Evolutionary conservation across 2,113 vertebrate species (phyloP).

Genomic region (Amphiprion percula): DNA sequence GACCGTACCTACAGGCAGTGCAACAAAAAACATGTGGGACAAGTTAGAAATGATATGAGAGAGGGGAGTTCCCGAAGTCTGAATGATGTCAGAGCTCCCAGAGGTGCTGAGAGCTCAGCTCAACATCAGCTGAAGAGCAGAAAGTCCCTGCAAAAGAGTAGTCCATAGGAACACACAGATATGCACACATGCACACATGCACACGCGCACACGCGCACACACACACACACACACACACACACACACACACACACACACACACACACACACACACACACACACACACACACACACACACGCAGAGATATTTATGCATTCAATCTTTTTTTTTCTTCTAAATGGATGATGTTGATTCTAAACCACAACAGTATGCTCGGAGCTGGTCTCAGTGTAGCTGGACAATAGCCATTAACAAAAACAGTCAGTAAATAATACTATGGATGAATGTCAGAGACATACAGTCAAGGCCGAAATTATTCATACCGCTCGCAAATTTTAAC

Average conservation of each 20-base stretch:
- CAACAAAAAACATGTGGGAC: slow-evolving; percentile 51
- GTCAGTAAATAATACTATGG: too few relatives aligned
- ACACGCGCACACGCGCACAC: too few relatives aligned
- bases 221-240: too few relatives aligned
- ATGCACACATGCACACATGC: too few relatives aligned
- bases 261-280: too few relatives aligned
- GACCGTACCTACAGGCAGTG: slow-evolving; percentile 19
- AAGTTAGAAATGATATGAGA: slow-evolving; percentile 40
- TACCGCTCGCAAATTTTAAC: too few relatives aligned
- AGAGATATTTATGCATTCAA: too few relatives aligned
- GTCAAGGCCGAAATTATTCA: too few relatives aligned
- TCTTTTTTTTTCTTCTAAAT: not conserved
- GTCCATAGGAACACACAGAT: not conserved
- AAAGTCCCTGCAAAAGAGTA: slow-evolving; percentile 27
- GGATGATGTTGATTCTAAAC: not conserved
- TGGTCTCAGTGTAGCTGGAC: not conserved
- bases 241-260: too few relatives aligned
- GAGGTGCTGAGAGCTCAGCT: slow-evolving; percentile 16
- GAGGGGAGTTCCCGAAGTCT: slow-evolving; percentile 46
- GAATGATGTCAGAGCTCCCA: slow-evolving; percentile 55
- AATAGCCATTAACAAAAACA: too few relatives aligned
- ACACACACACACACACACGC: too few relatives aligned
- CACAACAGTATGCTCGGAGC: not conserved
- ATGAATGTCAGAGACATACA: too few relatives aligned
- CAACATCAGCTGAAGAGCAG: not conserved